Evolutionary conservation across 2,113 vertebrate species (phyloP), one percentile per base, ranked within the genome.

Genomic region (Gavialis gangeticus): DNA sequence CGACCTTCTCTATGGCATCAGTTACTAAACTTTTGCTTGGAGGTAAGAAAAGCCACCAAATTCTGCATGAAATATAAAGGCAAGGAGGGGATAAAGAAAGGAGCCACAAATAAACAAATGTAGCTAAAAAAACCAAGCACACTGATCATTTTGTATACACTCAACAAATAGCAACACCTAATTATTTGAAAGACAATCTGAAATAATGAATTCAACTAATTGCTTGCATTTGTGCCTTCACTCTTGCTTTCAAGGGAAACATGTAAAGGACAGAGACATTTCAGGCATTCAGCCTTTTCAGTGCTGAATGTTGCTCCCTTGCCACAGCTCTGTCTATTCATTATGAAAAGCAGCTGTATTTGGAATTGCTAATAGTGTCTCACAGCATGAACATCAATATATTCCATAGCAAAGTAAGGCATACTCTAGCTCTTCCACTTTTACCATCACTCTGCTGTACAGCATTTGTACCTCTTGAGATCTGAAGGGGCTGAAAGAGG

Each of bases 331-430:
- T 87, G n/a, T 82, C 37, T 90, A 66, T 77, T 89, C 37, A 56
- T 91, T 89, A 96, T 69, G 64, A 94, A 93, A 94, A 92, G 77
- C 86, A 91, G 90, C 90, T 96, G 77, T 63, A 92, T 87, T 94
- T 92, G 54, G 86, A 93, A 75, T 75, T 84, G 69, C 18, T 85
- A 93, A 54, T 59, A 90, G 79, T 57, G 85, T 2, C 46, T 28
- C 76, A 22, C 46, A 21, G 63, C 14, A 46, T n/a, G 82, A 93
- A 91, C 57, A 87, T 13, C 80, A 69, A 0, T 79, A 63, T 89
- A 92, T 92, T 94, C 86, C 85, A 75, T 76, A 88, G 67, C 80
- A 90, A 28, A n/a, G 17, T 15, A 59, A 60, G 7, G 5, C 16
- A 25, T 46, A 18, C 22, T 34, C 15, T n/a, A 57, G 13, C 17